These are phyloP conservation scores for Odocoileus virginianus DNA, from an alignment of 2,113 vertebrate genomes.

Conservation along the genomic window DNA sequence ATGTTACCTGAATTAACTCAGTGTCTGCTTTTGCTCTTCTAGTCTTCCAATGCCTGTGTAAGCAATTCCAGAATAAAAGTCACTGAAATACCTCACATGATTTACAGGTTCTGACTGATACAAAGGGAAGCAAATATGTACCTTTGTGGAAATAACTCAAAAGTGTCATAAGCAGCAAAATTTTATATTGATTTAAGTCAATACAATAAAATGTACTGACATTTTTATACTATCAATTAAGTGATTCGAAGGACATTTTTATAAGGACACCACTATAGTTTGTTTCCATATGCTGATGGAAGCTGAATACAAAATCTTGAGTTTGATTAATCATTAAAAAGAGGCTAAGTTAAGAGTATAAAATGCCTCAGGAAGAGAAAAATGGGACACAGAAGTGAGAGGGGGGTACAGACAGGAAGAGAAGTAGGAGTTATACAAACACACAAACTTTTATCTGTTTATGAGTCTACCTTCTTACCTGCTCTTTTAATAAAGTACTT, in stretches of 20 bases:
- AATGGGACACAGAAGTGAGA: background rate
- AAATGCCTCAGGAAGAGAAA: background rate
- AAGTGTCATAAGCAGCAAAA: background rate
- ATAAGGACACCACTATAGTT: background rate
- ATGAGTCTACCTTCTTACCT: background rate
- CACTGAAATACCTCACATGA: background rate
- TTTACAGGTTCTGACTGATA: background rate
- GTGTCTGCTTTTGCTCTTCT: background rate
- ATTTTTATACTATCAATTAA: background rate
- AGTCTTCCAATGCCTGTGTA: background rate
- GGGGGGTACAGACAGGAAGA: background rate
- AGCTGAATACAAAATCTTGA: background rate
- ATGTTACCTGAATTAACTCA: background rate
- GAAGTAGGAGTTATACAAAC: background rate
- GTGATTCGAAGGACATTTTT: background rate
- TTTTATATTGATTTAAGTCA: background rate
- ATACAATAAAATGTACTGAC: background rate
- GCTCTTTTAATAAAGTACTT: background rate
- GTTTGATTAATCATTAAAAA: background rate
- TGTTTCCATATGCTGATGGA: background rate
- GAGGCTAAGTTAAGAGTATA: background rate
- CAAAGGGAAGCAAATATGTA: background rate
- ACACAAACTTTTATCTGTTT: background rate
- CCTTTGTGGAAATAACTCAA: background rate
- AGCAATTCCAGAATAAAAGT: slow-evolving; percentile 4